A percentile compares a stretch with the other conserved stretches of the same genome.
These are phyloP conservation scores for Pan paniscus DNA, from an alignment of 2,113 vertebrate genomes.

Conservation along the genomic window DNA sequence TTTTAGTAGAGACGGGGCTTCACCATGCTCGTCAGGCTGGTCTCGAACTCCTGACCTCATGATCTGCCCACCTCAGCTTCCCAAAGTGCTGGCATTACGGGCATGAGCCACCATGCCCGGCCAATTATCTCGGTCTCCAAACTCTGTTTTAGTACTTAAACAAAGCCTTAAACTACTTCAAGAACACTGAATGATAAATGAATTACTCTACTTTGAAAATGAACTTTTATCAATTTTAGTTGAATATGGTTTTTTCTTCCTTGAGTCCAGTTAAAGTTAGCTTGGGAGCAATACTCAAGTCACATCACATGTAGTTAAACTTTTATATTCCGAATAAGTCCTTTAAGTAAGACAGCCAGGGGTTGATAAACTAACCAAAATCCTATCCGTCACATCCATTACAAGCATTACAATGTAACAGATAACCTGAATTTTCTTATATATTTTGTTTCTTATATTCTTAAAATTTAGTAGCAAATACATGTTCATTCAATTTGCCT, in stretches of 20 bases:
- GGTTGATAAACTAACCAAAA: neutral
- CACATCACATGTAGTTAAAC: neutral
- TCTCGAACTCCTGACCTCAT: no score
- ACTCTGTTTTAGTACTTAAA: neutral
- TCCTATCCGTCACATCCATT: neutral
- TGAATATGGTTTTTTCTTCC: neutral
- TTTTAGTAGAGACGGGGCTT: no score
- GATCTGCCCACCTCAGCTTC: no score
- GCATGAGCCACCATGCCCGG: no score
- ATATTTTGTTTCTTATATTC: neutral
- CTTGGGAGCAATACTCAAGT: neutral
- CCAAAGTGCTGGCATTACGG: no score
- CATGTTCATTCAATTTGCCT: neutral
- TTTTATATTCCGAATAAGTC: neutral
- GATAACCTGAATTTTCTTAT: neutral
- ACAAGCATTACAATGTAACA: neutral
- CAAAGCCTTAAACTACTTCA: neutral
- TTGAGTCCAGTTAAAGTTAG: neutral
- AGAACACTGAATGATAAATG: no score
- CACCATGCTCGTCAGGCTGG: no score
- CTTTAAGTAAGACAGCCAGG: neutral
- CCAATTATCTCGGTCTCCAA: neutral
- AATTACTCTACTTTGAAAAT: neutral
- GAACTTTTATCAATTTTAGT: neutral
- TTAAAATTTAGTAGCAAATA: neutral